Base-by-base conservation (phyloP, 2,797 vertebrate species). In the Cyprinella venusta region DNA sequence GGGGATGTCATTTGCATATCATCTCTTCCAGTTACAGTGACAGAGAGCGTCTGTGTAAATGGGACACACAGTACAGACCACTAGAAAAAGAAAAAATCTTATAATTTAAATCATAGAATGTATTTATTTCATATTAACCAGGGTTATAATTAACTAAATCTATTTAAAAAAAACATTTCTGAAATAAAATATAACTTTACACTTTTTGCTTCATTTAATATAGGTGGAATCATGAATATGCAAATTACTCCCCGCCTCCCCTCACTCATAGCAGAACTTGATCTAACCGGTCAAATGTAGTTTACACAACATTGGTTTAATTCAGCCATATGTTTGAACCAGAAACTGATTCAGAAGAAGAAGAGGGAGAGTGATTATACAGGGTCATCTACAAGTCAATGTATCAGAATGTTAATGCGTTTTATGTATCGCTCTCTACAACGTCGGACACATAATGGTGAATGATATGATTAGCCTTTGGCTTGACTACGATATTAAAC, bases 1-100 rank as follows among this genome's bases (percentile, higher is more conserved):
- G 38, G 19, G 38, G 48, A 50, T 75, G 42, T 74, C 9, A 54
- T 79, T 54, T 63, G 56, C 26, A 40, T 68, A 63, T 68, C 52
- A 56, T 70, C n/a, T 70, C 64, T 81, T 85, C 33, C 10, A 61
- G 26, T 56, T 79, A 50, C 12, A 38, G 7, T 77, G 48, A 69
- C 19, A 36, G 65, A 9, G 36, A 21, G 8, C 8, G 50, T 78
- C 50, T 42, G 26, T 42, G 67, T 75, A 50, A 72, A 86, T 81
- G 86, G 80, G 85, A 67, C 52, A 80, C 83, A 10, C 4, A 86
- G 82, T 38, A 45, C 36, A 30, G 76, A 45, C 15, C 5, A 6
- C 9, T 48, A 48, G 74, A 48, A 38, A 26, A 64, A 48, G 74
- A 48, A 38, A 26, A 59, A 24, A 2, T 56, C 19, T 10, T 21